These are phyloP conservation scores for Numida meleagris DNA, from an alignment of 2,113 vertebrate genomes.

Conservation along the genomic window DNA sequence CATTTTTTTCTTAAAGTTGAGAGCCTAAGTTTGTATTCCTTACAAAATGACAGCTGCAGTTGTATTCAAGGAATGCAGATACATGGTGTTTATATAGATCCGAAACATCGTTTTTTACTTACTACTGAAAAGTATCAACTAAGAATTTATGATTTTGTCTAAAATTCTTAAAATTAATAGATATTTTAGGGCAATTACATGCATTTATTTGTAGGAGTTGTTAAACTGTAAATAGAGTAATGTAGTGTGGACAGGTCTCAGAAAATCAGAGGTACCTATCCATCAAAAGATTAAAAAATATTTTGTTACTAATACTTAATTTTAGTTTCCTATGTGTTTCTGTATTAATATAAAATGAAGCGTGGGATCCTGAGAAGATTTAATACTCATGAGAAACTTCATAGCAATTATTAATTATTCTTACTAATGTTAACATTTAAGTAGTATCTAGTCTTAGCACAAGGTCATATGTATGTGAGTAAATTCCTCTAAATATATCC, in stretches of 20 bases:
- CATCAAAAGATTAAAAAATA: conserved; percentile 11
- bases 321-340: background rate
- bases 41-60: background rate
- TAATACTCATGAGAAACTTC: background rate
- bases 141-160: background rate
- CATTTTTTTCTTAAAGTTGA: background rate
- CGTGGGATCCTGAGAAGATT: background rate
- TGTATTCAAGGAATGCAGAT: background rate
- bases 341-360: background rate
- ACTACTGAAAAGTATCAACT: background rate
- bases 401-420: background rate
- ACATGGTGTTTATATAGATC: background rate
- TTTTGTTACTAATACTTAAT: background rate
- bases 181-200: background rate
- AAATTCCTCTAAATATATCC: conserved; percentile 25
- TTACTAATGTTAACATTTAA: conserved; percentile 17
- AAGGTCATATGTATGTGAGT: conserved; percentile 17
- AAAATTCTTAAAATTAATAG: background rate
- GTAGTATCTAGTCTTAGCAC: conserved; percentile 21
- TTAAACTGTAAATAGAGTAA: background rate
- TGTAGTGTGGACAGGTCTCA: background rate
- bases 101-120: background rate
- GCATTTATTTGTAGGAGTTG: background rate
- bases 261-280: background rate
- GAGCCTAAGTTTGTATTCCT: background rate